phyloP scores from a whole-genome alignment of 2,797 vertebrate genomes.

The Prunella strophiata region DNA sequence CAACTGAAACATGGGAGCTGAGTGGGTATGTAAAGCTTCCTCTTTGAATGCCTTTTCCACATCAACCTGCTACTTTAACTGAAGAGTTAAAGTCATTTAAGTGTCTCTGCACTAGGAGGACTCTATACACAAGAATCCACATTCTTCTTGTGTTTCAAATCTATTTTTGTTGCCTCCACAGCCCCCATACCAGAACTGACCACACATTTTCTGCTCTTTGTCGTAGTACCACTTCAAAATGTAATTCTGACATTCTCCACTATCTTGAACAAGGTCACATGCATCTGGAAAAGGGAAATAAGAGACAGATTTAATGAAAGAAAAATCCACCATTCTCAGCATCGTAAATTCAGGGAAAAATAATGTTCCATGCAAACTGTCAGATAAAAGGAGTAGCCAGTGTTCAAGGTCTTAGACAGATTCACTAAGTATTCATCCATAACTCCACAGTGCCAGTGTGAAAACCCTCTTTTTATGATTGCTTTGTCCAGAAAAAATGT shows the following conservation, averaged over 20 bases:
- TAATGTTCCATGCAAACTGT: background rate
- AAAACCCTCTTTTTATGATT: background rate
- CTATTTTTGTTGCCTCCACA: constrained; percentile 83
- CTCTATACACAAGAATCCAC: constrained; percentile 73
- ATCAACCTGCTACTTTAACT: background rate
- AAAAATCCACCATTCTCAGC: background rate
- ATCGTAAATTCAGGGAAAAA: background rate
- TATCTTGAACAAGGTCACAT: constrained; percentile 72
- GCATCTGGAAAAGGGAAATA: constrained; percentile 67
- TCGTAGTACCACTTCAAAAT: constrained; percentile 83
- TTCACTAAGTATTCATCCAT: background rate
- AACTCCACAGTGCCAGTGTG: accelerated
- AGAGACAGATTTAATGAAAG: background rate
- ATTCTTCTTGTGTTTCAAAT: constrained; percentile 80
- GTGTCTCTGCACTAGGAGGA: background rate
- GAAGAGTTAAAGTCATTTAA: background rate
- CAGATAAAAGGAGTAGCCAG: background rate
- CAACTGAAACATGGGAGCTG: background rate
- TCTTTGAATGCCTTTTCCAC: background rate
- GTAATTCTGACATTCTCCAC: constrained; percentile 79
- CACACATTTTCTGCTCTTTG: constrained; percentile 68
- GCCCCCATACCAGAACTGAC: constrained; percentile 84
- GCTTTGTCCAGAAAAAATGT: background rate
- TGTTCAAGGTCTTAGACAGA: background rate
- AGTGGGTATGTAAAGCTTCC: background rate